phyloP scores from a whole-genome alignment of 2,113 vertebrate genomes.

The Nothobranchius kuhntae region DNA sequence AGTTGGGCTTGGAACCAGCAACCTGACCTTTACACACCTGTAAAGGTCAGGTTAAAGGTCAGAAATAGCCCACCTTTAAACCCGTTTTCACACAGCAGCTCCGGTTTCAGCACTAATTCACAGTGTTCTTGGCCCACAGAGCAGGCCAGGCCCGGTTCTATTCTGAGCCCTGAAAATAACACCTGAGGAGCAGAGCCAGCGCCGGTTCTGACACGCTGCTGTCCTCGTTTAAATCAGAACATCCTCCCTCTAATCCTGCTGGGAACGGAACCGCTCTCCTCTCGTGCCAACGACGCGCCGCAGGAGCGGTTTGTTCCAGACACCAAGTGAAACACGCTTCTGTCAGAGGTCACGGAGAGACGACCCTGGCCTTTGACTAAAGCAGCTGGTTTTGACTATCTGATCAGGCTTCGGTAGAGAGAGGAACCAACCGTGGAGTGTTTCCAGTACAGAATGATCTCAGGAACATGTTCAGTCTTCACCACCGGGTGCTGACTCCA shows the following conservation, averaged over 20 bases:
- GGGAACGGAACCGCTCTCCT: conserved; percentile 10
- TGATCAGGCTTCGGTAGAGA: neutral
- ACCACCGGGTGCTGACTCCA: conserved; percentile 89
- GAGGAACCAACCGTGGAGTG: conserved; percentile 88
- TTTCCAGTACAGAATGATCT: conserved; percentile 99
- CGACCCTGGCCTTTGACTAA: rapidly evolving
- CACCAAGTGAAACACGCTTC: neutral
- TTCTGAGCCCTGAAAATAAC: conserved; percentile 8
- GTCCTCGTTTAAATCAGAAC: conserved; percentile 39
- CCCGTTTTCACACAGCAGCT: neutral
- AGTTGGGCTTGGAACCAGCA: neutral
- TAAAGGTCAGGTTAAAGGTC: too few species aligned
- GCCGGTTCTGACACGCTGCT: conserved; percentile 4
- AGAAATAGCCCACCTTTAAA: too few species aligned
- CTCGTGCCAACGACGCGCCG: conserved; percentile 6
- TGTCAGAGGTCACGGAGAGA: neutral
- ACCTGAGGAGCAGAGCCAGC: neutral
- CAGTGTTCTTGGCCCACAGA: neutral
- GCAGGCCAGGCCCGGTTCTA: neutral
- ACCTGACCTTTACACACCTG: neutral
- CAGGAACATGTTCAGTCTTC: conserved; percentile 90
- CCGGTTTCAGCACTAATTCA: neutral
- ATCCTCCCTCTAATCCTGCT: conserved; percentile 43
- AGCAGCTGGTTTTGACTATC: neutral
- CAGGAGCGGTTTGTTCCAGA: neutral